phyloP scores from a whole-genome alignment of 2,797 vertebrate genomes.

The Microchirus variegatus region DNA sequence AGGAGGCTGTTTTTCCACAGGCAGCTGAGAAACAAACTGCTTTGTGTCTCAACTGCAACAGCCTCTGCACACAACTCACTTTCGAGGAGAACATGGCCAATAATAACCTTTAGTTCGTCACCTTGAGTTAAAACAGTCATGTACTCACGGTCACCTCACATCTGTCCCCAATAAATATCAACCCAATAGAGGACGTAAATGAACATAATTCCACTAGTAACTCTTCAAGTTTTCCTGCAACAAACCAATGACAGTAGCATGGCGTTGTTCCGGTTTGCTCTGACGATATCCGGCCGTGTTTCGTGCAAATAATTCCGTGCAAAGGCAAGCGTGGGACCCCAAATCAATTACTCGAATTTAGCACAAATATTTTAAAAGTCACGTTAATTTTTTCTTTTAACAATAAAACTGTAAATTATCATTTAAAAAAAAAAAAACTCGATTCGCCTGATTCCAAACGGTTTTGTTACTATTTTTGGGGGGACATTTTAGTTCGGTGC shows the following conservation, averaged over 20 bases:
- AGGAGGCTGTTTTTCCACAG: constrained; percentile 1
- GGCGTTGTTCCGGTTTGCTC: background rate
- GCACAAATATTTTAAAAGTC: background rate
- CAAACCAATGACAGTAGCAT: background rate
- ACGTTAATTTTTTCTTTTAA: too few species aligned
- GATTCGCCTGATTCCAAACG: background rate
- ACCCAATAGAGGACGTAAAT: background rate
- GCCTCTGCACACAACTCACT: background rate
- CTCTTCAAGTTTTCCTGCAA: background rate
- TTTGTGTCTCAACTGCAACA: constrained; percentile 7
- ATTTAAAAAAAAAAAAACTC: background rate
- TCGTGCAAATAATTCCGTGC: constrained; percentile 62
- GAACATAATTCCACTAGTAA: background rate
- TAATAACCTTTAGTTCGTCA: background rate
- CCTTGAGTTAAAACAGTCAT: background rate
- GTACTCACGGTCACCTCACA: background rate
- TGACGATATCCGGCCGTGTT: constrained; percentile 19
- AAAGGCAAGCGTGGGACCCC: background rate
- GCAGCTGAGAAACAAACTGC: background rate
- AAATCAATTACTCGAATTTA: background rate
- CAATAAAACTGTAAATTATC: background rate
- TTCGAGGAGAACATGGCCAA: constrained; percentile 42
- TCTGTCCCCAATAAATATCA: background rate
- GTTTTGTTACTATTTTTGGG: background rate
- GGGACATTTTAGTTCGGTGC: constrained; percentile 50